Evolutionary conservation across 2,888 invertebrate species (phyloP), one percentile per base, ranked within the genome.

Genomic region (Cephonodes hylas): DNA sequence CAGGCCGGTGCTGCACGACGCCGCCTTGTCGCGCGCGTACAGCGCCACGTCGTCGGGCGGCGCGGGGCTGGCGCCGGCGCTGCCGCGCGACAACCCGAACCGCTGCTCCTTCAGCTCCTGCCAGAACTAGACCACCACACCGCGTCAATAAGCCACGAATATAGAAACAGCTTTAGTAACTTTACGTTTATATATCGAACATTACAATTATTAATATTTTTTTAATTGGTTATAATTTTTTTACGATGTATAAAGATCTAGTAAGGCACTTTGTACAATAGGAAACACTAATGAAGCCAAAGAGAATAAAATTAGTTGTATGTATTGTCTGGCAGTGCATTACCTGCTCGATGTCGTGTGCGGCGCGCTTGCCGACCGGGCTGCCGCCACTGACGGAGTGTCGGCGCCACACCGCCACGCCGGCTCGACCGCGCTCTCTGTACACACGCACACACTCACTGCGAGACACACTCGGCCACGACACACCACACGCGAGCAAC

Each of bases 361-460:
- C 62, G 95, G 94, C 31, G 94, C 86, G 65, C 74, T 93, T 93
- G 67, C 93, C 92, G 13, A 93, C 93, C n/a, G 96, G 95, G 69
- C 95, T 95, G 62, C 95, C 96, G 15, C 98, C 97, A 73, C 97
- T 96, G 69, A 98, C 96, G 1, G 98, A 97, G 72, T 98, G 97
- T 18, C 98, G 93, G 10, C 98, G 94, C 20, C 77, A 80, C 59
- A 71, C 72, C 42, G 66, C 64, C 46, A 95, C 93, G 63, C 96
- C 93, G 7, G 97, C 96, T 96, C 78, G 97, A 87, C 42, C 96
- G 87, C 77, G 13, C 20, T 20, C 38, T 23, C 13, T 45, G 7
- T 1, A 38, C n/a, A 44, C 57, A 45, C 45, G 13, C 34, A 57
- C 22, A 42, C 42, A 31, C 10, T 18, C 13, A 25, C 25, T 13